Conservation (phyloP, 1,140 invertebrate genomes). For the Drosophila cardini region DNA sequence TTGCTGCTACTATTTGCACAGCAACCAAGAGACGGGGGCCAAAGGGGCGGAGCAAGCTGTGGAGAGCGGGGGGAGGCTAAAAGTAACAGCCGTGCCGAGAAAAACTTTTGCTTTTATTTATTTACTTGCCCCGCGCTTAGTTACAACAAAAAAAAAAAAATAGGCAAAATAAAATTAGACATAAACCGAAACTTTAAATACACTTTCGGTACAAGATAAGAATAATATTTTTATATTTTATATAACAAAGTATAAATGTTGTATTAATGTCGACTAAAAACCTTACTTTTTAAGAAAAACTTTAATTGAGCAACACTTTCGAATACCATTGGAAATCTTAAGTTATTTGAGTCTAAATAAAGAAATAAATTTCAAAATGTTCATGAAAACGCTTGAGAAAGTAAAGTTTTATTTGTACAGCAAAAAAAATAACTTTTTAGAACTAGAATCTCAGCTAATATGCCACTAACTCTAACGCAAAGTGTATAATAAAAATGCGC, state of each 20-base stretch:
- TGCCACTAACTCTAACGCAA: neutral
- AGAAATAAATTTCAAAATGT: slow-evolving; percentile 16
- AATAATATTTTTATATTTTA: no score
- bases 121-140: slow-evolving; percentile 63
- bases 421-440: neutral
- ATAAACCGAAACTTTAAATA: slow-evolving; percentile 55
- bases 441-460: slow-evolving; percentile 5
- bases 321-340: no score
- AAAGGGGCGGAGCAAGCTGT: no score
- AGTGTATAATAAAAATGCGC: slow-evolving; percentile 57
- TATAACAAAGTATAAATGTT: no score
- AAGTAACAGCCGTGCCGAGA: slow-evolving; percentile 64
- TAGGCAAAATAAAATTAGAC: slow-evolving; percentile 34
- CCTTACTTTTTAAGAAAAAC: no score
- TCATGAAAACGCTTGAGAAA: no score
- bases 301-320: no score
- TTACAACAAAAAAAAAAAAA: slow-evolving; percentile 25
- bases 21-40: neutral
- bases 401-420: no score
- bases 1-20: slow-evolving; percentile 56
- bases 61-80: slow-evolving; percentile 25
- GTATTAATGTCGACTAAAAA: no score
- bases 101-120: slow-evolving; percentile 80
- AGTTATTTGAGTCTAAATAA: neutral
- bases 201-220: slow-evolving; percentile 7